phyloP scores from a whole-genome alignment of 2,888 invertebrate genomes.

The Terebella lapidaria region DNA sequence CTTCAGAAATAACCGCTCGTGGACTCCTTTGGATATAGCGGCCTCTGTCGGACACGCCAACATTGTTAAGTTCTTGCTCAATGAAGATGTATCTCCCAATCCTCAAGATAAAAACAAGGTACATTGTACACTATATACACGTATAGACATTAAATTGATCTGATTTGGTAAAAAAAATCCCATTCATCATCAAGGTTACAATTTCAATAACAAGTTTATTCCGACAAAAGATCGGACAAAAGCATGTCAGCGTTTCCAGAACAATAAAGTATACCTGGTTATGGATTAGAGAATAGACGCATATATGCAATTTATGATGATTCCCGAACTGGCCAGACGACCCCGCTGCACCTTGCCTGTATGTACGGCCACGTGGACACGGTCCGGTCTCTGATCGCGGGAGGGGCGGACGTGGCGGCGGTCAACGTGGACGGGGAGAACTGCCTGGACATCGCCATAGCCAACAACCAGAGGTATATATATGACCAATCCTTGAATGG shows the following conservation, averaged over 20 bases:
- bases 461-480: constrained; percentile 12
- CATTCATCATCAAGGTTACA: too few species aligned
- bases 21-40: constrained; percentile 40
- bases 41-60: constrained; percentile 30
- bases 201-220: too few species aligned
- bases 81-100: constrained; percentile 33
- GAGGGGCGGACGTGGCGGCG: constrained; percentile 23
- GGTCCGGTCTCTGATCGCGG: constrained; percentile 30
- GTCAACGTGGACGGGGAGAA: constrained; percentile 25
- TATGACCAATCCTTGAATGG: too few species aligned
- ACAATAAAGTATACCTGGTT: too few species aligned
- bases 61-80: constrained; percentile 26
- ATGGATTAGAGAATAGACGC: too few species aligned
- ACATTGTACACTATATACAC: too few species aligned
- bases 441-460: constrained; percentile 36
- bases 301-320: too few species aligned
- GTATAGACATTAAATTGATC: too few species aligned
- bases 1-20: constrained; percentile 9
- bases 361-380: constrained; percentile 33
- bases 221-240: too few species aligned
- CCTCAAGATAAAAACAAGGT: constrained; percentile 32
- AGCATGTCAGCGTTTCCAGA: too few species aligned
- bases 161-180: too few species aligned
- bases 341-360: constrained; percentile 42
- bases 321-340: constrained; percentile 27